Evolutionary conservation across 1,140 invertebrate genomes (phyloP), one percentile per base, ranked within the genome.

Genomic region (Dendrolimus kikuchii): DNA sequence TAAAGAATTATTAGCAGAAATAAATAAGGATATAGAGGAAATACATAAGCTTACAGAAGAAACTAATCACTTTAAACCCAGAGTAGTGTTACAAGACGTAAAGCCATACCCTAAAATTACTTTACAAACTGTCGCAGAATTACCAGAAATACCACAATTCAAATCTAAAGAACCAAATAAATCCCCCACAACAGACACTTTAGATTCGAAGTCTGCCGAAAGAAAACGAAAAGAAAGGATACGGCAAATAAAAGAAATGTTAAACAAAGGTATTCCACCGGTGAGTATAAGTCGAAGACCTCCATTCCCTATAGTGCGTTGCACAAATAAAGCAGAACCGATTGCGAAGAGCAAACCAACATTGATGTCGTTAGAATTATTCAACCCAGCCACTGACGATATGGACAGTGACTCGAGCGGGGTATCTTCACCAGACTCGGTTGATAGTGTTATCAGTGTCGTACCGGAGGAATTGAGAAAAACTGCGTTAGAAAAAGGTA

Each of bases 301-400:
- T 89, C 90, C 57, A 74, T 94, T 90, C 62, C 91, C 92, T 5
- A 79, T 92, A 51, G 91, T 92, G 0, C 76, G 91, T 40, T 75
- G 90, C 23, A 89, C 89, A 5, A 89, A 89, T 10, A 89, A 88
- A 52, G 77, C 86, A 51, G 89, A 75, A 57, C 86, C 79, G 2
- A 73, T 68, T 58, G 83, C 69, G 10, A 87, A 72, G 66, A 75
- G 89, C 87, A 44, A 90, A 40, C 94, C 94, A 0, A 92, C 93
- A 52, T 73, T 95, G 7, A 86, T 95, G 52, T 93, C 93, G 2
- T 79, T 96, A 49, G 95, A 96, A 74, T 82, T 96, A 5, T 97
- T 96, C 68, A 96, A 97, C 85, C 95, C 95, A 2, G 95, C 95
- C 69, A 95, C 93, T 5, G 95, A 97, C 75, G 95, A 97, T 68